These are phyloP conservation scores for Paramisgurnus dabryanus DNA, from an alignment of 2,113 vertebrate species.

Conservation along the genomic window DNA sequence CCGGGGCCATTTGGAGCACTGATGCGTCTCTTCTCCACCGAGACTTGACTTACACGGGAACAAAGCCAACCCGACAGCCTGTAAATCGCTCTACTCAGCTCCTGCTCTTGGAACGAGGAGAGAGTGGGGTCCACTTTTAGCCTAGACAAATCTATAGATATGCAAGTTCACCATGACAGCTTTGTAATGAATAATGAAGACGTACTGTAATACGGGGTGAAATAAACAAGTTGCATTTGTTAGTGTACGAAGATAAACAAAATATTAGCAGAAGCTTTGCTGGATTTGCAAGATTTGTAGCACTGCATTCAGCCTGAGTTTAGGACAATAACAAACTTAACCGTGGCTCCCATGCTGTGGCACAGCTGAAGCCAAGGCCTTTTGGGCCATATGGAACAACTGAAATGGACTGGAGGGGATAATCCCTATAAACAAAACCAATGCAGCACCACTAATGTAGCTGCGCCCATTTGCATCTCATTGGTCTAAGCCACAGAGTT, in stretches of 20 bases:
- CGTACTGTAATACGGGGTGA: too few relatives aligned
- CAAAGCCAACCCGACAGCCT: constrained; percentile 54
- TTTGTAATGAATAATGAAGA: constrained; percentile 21
- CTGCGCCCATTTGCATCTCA: constrained; percentile 40
- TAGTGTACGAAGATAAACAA: not conserved
- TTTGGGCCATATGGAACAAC: constrained; percentile 51
- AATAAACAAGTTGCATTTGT: not conserved
- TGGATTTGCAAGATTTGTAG: constrained; percentile 15
- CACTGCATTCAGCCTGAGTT: constrained; percentile 30
- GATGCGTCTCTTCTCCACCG: constrained; percentile 46
- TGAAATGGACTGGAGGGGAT: constrained; percentile 49
- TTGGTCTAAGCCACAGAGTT: constrained; percentile 38
- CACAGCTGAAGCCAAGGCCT: constrained; percentile 44
- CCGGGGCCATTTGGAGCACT: constrained; percentile 53
- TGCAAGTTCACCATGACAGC: constrained; percentile 8
- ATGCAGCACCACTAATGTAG: constrained; percentile 45
- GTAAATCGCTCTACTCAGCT: constrained; percentile 45
- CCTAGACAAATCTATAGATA: constrained; percentile 23
- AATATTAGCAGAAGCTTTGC: constrained; percentile 3
- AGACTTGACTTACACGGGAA: constrained; percentile 45
- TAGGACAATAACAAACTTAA: constrained; percentile 45
- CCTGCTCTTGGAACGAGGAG: constrained; percentile 5
- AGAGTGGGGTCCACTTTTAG: constrained; percentile 31
- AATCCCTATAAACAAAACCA: constrained; percentile 50
- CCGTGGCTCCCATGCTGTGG: constrained; percentile 33